These are phyloP conservation scores for Gymnodraco acuticeps DNA, from an alignment of 2,797 vertebrate species.

Conservation along the genomic window DNA sequence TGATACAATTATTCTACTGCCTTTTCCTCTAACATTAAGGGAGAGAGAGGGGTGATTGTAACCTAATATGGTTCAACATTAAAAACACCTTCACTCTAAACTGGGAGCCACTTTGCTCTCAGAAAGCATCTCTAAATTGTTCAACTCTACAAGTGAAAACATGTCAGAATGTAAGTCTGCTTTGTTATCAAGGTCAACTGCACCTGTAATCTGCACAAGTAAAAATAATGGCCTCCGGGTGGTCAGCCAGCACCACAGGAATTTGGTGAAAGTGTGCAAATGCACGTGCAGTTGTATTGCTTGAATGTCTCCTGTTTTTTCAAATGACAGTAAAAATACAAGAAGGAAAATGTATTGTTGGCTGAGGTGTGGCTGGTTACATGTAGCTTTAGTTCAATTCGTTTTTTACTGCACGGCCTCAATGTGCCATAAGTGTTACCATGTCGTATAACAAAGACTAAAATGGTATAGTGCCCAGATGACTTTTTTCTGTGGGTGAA, in stretches of 20 bases:
- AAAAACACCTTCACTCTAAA: not conserved
- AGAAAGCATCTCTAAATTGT: slow-evolving; percentile 6
- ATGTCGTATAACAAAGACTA: not conserved
- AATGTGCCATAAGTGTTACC: not conserved
- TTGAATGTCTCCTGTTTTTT: slow-evolving; percentile 52
- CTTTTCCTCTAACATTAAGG: not conserved
- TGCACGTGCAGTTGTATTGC: slow-evolving; percentile 22
- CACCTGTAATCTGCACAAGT: not conserved
- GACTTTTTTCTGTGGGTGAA: not conserved
- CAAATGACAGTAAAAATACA: slow-evolving; percentile 47
- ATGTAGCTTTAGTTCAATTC: not conserved
- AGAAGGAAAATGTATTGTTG: slow-evolving; percentile 32
- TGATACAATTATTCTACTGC: slow-evolving; percentile 1
- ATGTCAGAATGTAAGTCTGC: not conserved
- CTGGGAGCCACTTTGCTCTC: not conserved
- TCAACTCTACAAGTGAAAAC: not conserved
- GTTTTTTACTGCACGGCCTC: not conserved
- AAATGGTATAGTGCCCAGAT: slow-evolving; percentile 12
- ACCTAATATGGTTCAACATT: not conserved
- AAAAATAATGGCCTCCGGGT: slow-evolving; percentile 13
- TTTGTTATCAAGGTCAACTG: not conserved
- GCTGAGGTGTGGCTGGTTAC: not conserved
- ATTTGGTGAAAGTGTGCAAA: slow-evolving; percentile 32
- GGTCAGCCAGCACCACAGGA: slow-evolving; percentile 1
- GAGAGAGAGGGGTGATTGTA: not conserved